Percentiles rank a stretch among this genome's conserved stretches.
Conservation (phyloP, 2,888 invertebrate species). For the Crepidodera aurea region DNA sequence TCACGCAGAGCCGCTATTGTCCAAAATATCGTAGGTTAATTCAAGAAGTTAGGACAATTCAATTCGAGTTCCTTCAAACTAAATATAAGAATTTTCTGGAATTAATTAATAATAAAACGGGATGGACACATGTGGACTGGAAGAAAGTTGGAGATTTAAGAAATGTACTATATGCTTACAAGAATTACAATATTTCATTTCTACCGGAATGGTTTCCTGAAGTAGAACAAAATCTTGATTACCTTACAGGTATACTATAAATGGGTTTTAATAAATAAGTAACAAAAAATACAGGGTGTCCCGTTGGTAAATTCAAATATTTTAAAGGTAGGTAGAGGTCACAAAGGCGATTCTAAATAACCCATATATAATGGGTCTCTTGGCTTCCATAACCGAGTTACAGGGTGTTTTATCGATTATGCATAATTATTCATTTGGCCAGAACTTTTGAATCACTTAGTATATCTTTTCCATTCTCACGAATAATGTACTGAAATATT, state of each 20-base stretch:
- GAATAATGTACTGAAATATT: too few species aligned
- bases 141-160: conserved; percentile 67
- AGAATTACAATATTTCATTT: conserved; percentile 22
- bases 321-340: too few species aligned
- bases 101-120: conserved; percentile 14
- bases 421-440: too few species aligned
- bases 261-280: too few species aligned
- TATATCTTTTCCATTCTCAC: too few species aligned
- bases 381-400: too few species aligned
- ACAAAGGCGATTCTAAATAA: too few species aligned
- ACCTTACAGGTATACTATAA: conserved; percentile 4
- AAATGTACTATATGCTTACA: conserved; percentile 48
- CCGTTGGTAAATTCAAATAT: too few species aligned
- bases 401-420: too few species aligned
- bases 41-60: conserved; percentile 51
- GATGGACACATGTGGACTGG: conserved; percentile 63
- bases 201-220: conserved; percentile 12
- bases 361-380: too few species aligned
- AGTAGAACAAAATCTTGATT: neutral
- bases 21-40: conserved; percentile 69
- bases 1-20: conserved; percentile 66
- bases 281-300: too few species aligned
- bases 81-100: conserved; percentile 63
- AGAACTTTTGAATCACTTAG: too few species aligned
- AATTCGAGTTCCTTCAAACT: conserved; percentile 47